phyloP scores from a whole-genome alignment of 2,797 vertebrate species.

The Ptychadena robeensis region DNA sequence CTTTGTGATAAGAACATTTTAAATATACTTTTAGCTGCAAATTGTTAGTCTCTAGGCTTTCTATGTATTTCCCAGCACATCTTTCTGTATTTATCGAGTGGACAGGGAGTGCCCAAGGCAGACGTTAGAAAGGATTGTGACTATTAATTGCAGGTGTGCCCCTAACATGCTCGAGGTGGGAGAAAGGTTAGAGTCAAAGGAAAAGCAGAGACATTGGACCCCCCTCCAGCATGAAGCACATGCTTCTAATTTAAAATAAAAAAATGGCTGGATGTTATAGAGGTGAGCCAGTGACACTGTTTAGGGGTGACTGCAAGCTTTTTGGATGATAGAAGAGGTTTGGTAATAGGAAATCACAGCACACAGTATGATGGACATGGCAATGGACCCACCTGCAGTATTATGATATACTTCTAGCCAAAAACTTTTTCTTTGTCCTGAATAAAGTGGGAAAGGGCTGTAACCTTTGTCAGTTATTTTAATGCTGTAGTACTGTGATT shows the following conservation, averaged over 20 bases:
- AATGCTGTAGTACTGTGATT: neutral
- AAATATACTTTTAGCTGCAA: too few species aligned
- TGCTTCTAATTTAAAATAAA: conserved; percentile 80
- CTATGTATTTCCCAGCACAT: neutral
- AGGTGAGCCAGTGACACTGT: conserved; percentile 35
- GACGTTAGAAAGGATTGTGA: conserved; percentile 71
- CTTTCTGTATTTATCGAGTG: neutral
- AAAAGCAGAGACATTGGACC: conserved; percentile 60
- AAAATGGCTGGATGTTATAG: conserved; percentile 66
- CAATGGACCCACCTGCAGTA: too few species aligned
- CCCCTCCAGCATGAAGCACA: conserved; percentile 71
- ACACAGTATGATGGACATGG: too few species aligned
- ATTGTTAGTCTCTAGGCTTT: neutral
- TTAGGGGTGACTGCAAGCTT: neutral
- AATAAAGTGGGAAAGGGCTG: too few species aligned
- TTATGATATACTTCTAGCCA: too few species aligned
- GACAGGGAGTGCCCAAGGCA: conserved; percentile 70
- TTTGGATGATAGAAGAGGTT: neutral
- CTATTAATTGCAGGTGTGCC: conserved; percentile 95
- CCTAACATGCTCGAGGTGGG: conserved; percentile 70
- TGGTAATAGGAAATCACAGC: too few species aligned
- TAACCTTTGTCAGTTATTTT: too few species aligned
- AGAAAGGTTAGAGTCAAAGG: conserved; percentile 78
- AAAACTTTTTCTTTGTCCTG: too few species aligned
- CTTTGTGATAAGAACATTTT: too few species aligned